Percentiles rank a stretch among this genome's conserved stretches.
phyloP scores from a whole-genome alignment of 2,797 vertebrate species.

The Coracias cyanogaster region DNA sequence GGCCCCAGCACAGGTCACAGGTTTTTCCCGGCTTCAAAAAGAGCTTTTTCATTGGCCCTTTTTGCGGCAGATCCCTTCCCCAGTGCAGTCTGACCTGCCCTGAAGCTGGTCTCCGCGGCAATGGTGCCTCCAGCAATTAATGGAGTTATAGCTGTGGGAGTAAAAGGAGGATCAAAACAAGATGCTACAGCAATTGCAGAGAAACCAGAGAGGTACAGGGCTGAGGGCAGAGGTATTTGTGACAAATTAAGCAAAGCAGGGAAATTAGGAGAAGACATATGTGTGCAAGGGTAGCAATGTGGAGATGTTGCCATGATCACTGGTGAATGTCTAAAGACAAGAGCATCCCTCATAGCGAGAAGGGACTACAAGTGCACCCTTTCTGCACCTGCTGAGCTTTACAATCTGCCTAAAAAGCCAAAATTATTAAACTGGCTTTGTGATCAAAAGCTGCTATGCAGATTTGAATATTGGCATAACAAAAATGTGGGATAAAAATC shows the following conservation, averaged over 20 bases:
- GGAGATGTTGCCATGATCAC: neutral
- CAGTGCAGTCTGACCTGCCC: too few species aligned
- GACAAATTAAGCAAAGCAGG: neutral
- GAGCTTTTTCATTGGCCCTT: too few species aligned
- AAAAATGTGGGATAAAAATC: neutral
- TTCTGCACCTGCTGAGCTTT: neutral
- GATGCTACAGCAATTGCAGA: neutral
- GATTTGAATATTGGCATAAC: neutral
- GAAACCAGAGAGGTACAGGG: neutral
- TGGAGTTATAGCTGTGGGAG: neutral
- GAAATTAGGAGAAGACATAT: neutral
- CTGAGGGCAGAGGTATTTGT: neutral
- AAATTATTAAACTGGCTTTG: neutral
- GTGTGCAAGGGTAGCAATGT: neutral
- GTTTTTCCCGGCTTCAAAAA: too few species aligned
- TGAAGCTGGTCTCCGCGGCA: neutral
- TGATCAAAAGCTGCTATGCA: neutral
- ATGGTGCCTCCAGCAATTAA: neutral
- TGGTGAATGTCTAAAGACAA: neutral
- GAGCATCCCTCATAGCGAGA: neutral
- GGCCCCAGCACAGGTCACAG: too few species aligned
- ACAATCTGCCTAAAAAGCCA: neutral
- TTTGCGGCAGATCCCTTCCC: too few species aligned
- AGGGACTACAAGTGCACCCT: neutral
- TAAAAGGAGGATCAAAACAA: neutral